A percentile compares a stretch with the other conserved stretches of the same genome.
Conservation (phyloP, 2,113 vertebrate species). For the Rhizomys pruinosus region DNA sequence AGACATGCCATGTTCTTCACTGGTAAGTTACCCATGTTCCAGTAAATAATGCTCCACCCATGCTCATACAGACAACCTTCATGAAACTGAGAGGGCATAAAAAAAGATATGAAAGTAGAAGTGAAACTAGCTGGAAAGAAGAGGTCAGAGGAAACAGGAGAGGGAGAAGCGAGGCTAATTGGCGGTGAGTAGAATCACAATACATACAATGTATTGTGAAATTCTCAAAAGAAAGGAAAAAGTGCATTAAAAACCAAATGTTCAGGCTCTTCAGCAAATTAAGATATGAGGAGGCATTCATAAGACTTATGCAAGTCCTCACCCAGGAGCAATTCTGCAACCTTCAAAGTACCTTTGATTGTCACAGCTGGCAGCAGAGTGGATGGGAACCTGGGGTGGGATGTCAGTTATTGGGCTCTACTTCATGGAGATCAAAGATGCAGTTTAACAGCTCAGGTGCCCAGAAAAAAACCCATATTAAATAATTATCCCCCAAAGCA, state of each 20-base stretch:
- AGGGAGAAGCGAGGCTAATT: too few species aligned
- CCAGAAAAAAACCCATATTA: not conserved
- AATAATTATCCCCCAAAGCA: not conserved
- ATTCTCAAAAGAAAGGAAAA: not conserved
- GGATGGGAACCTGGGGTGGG: not conserved
- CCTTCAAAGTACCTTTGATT: not conserved
- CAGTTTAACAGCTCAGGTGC: not conserved
- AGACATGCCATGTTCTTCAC: not conserved
- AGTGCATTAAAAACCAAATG: not conserved
- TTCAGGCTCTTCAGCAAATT: not conserved
- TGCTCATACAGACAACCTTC: not conserved
- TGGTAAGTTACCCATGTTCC: too few species aligned
- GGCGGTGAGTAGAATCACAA: not conserved
- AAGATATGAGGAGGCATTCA: not conserved
- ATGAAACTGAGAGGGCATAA: not conserved
- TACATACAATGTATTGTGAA: not conserved
- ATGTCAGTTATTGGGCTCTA: not conserved
- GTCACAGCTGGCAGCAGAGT: rapidly evolving
- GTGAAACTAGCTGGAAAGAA: not conserved
- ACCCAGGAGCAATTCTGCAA: not conserved
- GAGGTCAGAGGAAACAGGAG: not conserved
- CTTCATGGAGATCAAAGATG: not conserved
- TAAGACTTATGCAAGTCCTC: not conserved
- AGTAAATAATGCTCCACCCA: not conserved
- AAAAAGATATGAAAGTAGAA: not conserved